Evolutionary conservation across 2,888 invertebrate genomes (phyloP), one percentile per base, ranked within the genome.

Genomic region (Pandemis cinnamomeana): DNA sequence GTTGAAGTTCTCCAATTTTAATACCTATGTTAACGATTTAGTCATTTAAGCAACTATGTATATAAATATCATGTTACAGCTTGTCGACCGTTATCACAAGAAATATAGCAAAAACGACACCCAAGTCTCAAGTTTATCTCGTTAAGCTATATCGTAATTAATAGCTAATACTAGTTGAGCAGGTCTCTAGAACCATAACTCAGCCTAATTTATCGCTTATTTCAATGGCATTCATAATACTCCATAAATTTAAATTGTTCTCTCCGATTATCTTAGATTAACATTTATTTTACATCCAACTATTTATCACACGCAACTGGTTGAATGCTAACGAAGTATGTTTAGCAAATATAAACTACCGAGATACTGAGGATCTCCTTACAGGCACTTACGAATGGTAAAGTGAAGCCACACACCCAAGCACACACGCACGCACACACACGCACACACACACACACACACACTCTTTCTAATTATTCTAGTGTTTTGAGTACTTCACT

Each of bases 121-220:
- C 62, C 3, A 53, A 51, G 73, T 69, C 27, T 69, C 69, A 60
- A 68, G 73, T 73, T 72, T 64, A 51, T 60, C 68, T 61, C 42
- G 73, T 64, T 51, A 64, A 69, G 51, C 27, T 64, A 72, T 72
- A 67, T 55, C 41, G 53, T 69, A 73, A 73, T 73, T 73, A 73
- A 73, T 64, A 69, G 51, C 46, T 55, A 55, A 44, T 55, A 27
- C 46, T 60, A 51, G 67, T 41, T 8, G 41, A 61, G 15, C 7
- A 64, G 63, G 68, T 58, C 72, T 20, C 7, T 36, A 36, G 55
- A 13, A 53, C 53, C 13, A 53, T 53, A 53, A 53, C 41, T 72
- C 67, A 13, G 41, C 27, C 10, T 63, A 62, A 63, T 72, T 68
- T 72, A 72, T 69, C 42, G 48, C 44, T 48, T 72, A 11, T 27